Evolutionary conservation across 1,140 invertebrate genomes (phyloP), one percentile per base, ranked within the genome.

Genomic region (Drosophila tropicalis): DNA sequence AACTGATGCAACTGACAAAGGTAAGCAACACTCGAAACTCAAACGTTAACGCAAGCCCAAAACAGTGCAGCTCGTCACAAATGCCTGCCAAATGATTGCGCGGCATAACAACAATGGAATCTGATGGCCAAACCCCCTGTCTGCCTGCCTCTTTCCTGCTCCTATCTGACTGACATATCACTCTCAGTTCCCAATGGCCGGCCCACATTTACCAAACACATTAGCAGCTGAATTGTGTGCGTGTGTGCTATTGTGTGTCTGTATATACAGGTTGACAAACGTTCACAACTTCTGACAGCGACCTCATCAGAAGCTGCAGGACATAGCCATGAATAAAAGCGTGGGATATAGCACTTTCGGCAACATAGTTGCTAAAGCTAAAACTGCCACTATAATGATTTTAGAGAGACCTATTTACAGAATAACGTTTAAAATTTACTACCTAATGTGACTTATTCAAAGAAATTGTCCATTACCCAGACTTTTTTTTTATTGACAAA

Each of bases 1-100:
- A 98, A 91, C 93, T 98, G 10, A 97, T 98, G 96, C 93, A 94
- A 65, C 95, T 96, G 54, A 97, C 97, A 5, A 95, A 96, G 92
- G 96, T 96, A 91, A 76, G 72, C 56, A 67, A 22, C 44, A 39
- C 15, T 29, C 29, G 29, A 29, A 29, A 47, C 9, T 15, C 36
- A 63, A 44, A 39, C 25, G 29, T 15, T 44, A 34, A 36, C 34
- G 7, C 34, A 36, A 29, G 29, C 34, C 34, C 70, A 36, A 60
- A 36, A 17, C 19, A 22, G 13, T 29, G 29, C 40, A 17, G 41
- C 56, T 68, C 74, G 68, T 62, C 15, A 32, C 55, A 17, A 9
- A 17, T 47, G 5, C 10, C 36, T 80, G 79, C 77, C 72, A 63
- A 67, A 55, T 71, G 71, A 75, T 75, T 79, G 67, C 70, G 34